Evolutionary conservation across 2,888 invertebrate species (phyloP).

Genomic region (Odontothrips loti): DNA sequence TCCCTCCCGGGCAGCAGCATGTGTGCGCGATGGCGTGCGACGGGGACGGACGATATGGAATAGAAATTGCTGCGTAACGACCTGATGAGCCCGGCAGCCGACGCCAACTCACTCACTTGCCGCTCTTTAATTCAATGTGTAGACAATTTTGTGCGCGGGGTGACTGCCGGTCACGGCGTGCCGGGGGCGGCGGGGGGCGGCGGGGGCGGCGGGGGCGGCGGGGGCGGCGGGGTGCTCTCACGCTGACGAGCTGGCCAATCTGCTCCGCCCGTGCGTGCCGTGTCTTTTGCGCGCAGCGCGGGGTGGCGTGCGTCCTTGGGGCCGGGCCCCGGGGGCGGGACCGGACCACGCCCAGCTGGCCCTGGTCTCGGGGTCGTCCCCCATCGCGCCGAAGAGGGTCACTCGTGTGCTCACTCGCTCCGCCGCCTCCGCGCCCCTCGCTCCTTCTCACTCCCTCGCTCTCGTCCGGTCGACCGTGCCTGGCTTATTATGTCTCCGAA

Average conservation of each 20-base stretch:
- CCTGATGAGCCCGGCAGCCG: not conserved
- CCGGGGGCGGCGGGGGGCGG: too few relatives aligned
- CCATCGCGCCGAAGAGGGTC: not conserved
- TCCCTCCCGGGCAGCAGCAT: not conserved
- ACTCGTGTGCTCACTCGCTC: not conserved
- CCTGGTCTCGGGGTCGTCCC: not conserved
- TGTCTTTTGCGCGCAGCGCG: not conserved
- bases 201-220: not conserved
- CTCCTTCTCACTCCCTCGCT: not conserved
- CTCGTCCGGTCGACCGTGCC: not conserved
- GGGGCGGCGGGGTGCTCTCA: not conserved
- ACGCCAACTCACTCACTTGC: not conserved
- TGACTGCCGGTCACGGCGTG: not conserved
- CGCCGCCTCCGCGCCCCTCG: not conserved
- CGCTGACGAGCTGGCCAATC: not conserved
- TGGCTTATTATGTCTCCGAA: constrained; percentile 10
- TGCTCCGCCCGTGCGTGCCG: not conserved
- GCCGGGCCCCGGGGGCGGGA: not conserved
- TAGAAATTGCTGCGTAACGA: constrained; percentile 3
- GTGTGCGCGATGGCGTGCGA: too few relatives aligned
- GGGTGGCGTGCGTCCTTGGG: constrained; percentile 11
- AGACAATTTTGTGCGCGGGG: not conserved
- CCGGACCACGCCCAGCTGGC: not conserved
- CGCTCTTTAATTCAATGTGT: constrained; percentile 24
- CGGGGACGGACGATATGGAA: not conserved